Base-by-base conservation (phyloP, 2,797 vertebrate genomes). In the Masticophis lateralis region DNA sequence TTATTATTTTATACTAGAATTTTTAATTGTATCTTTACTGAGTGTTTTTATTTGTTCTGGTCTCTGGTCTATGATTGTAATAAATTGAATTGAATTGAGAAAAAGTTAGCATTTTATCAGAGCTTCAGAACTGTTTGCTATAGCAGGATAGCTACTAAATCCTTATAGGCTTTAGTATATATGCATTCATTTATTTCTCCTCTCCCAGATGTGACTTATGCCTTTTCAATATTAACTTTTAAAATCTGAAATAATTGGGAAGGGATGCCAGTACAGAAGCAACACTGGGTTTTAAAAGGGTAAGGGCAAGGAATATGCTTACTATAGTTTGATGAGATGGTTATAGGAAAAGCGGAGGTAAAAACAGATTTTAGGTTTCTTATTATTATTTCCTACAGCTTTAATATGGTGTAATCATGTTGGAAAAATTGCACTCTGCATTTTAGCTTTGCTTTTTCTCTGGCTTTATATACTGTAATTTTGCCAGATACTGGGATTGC, bases 321-420 rank as follows among this genome's bases (percentile, higher is more conserved):
- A 69, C 94, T 95, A 89, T 79, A 14, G 92, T 95, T 91, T 94
- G 51, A 94, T 93, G 74, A 74, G 86, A 90, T 91, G 87, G 93
- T 93, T 93, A 91, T 94, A 95, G 96, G 63, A 96, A 97, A 96
- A 95, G 94, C 95, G 93, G 91, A 94, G 89, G 89, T 63, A 69
- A 56, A 94, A 90, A 96, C 94, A 66, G 93, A 11, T 96, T 95
- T 94, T 94, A 94, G 92, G 93, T n/a, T 69, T 10, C 94, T 96
- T 94, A 95, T 96, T 95, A 92, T 95, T 92, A 95, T 92, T 95
- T 91, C 74, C 92, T 94, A 37, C 61, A 95, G 55, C 92, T 91
- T 95, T 93, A 88, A 95, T 95, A 94, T 92, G 86, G 91, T 92
- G 25, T 92, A 95, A 93, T 47, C 94, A 89, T 37, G 43, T 91